Evolutionary conservation across 2,888 invertebrate species (phyloP).

Genomic region (Drosophila eohydei): DNA sequence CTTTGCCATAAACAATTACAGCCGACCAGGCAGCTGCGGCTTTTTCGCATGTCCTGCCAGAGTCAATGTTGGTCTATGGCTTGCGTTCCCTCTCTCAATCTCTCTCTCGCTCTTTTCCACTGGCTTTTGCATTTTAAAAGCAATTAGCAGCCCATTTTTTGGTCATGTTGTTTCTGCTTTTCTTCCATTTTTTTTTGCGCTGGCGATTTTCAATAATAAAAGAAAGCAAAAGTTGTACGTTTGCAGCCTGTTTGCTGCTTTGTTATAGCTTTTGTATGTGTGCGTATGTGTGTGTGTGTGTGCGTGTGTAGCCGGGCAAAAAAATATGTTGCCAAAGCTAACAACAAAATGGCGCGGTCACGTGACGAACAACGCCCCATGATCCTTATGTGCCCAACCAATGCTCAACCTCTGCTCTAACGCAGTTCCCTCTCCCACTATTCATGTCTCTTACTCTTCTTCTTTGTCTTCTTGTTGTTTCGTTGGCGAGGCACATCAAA

Average conservation of each 20-base stretch:
- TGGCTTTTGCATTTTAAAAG: slow-evolving; percentile 78
- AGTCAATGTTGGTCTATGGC: slow-evolving; percentile 71
- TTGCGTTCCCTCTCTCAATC: slow-evolving; percentile 11
- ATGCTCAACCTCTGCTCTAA: background rate
- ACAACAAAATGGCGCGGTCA: slow-evolving; percentile 73
- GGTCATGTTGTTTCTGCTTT: slow-evolving; percentile 53
- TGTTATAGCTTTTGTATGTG: slow-evolving; percentile 21
- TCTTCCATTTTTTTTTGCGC: slow-evolving; percentile 37
- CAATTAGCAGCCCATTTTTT: slow-evolving; percentile 79
- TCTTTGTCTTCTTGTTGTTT: slow-evolving; percentile 10
- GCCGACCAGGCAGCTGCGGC: slow-evolving; percentile 69
- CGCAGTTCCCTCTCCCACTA: background rate
- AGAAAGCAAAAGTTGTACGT: slow-evolving; percentile 56
- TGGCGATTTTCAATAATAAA: slow-evolving; percentile 74
- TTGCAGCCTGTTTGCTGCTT: slow-evolving; percentile 50
- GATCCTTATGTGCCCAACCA: background rate
- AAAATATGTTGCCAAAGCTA: slow-evolving; percentile 60
- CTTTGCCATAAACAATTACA: slow-evolving; percentile 75
- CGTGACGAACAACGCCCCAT: slow-evolving; percentile 43
- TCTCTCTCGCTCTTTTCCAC: slow-evolving; percentile 16
- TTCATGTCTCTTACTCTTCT: background rate
- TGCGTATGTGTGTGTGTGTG: slow-evolving; percentile 9
- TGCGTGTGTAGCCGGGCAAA: slow-evolving; percentile 34
- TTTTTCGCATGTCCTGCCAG: slow-evolving; percentile 68
- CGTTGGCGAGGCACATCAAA: slow-evolving; percentile 32